Evolutionary conservation across 2,888 invertebrate species (phyloP), one percentile per base, ranked within the genome.

Genomic region (Ectemnius continuus): DNA sequence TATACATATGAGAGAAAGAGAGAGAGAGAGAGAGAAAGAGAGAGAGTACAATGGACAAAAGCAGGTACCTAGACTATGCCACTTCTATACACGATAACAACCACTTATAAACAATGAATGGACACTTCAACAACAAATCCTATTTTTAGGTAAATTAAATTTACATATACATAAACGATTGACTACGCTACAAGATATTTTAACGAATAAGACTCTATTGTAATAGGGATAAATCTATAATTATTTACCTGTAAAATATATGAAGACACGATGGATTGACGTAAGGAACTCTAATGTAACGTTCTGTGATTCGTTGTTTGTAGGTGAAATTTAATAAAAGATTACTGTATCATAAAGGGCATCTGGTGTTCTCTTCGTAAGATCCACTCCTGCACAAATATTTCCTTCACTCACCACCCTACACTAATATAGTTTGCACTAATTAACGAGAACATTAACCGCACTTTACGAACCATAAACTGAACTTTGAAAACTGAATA

Each of bases 271-370:
- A 89, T 89, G 88, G 87, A 89, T 89, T 89, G 89, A 89, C 87
- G 87, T 89, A 90, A 90, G 88, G 87, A 90, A 91, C 89, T 91
- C 88, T 90, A 90, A 90, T 91, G 90, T 91, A 91, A 91, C 90
- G 90, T 91, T 90, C 91, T 91, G 91, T 91, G 91, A 91, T 91
- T 91, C 91, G 91, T 91, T 90, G 91, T 91, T 90, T 90, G 90
- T 91, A 91, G 91, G 91, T 91, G 91, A 91, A 91, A 90, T 91
- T 91, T 89, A 90, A 90, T 90, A 90, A 91, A 91, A 88, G 88
- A 89, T 90, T 88, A 88, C 88, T 89, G 89, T 89, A 89, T 87
- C 85, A 89, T 88, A 89, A 36, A 36, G 36, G 36, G 36, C 36
- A 36, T 36, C 36, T 36, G 36, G 8, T 36, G 36, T 36, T 36